Evolutionary conservation across 2,113 vertebrate species (phyloP).

Genomic region (Phrynosoma blainvillii): DNA sequence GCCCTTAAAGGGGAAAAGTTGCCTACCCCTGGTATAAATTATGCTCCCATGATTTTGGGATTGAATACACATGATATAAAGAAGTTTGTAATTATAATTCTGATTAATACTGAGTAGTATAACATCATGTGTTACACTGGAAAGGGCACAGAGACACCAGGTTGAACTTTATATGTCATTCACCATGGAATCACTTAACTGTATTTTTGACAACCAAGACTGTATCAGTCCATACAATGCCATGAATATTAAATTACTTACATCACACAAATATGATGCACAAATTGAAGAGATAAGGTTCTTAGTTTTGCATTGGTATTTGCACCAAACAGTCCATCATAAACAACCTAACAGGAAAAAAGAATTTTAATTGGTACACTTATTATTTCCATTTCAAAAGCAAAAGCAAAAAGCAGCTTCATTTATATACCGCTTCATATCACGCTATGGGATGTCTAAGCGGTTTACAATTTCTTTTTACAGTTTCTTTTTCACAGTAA

Average conservation of each 20-base stretch:
- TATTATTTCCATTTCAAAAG: not conserved
- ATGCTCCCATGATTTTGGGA: not conserved
- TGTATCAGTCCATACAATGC: not conserved
- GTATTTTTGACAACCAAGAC: not conserved
- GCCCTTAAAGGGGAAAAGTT: too few species aligned
- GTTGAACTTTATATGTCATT: not conserved
- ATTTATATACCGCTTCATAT: too few species aligned
- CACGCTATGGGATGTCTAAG: too few species aligned
- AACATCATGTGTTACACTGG: not conserved
- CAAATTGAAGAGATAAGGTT: conserved; percentile 93
- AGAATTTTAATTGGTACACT: conserved; percentile 15
- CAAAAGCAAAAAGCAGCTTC: too few species aligned
- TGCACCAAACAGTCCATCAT: conserved; percentile 95
- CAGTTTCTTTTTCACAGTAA: not conserved
- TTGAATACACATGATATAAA: not conserved
- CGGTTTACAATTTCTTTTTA: too few species aligned
- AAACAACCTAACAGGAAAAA: conserved; percentile 88
- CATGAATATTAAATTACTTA: conserved; percentile 78
- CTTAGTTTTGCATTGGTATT: conserved; percentile 96
- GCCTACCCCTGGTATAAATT: too few species aligned
- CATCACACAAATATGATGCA: conserved; percentile 97
- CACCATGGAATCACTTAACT: not conserved
- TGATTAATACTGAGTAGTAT: not conserved
- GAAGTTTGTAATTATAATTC: not conserved
- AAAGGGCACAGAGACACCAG: not conserved